A percentile compares a stretch with the other conserved stretches of the same genome.
These are phyloP conservation scores for Agriopis leucophaearia DNA, from an alignment of 2,888 invertebrate species.

Conservation along the genomic window DNA sequence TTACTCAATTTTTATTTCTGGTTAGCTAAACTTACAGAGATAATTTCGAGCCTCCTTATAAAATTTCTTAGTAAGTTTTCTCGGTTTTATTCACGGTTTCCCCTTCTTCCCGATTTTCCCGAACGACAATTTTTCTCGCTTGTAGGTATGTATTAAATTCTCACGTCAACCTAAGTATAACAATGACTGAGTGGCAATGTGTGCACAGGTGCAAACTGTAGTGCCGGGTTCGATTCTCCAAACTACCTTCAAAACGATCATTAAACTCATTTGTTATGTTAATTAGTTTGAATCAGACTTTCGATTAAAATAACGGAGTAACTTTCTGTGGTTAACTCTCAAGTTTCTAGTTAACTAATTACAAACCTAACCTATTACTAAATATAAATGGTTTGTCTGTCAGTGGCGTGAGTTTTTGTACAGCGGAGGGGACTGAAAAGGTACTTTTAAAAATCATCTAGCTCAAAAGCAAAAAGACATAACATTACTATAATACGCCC, in stretches of 20 bases:
- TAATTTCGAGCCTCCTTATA: too few species aligned
- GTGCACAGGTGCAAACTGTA: conserved; percentile 25
- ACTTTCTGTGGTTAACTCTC: background rate
- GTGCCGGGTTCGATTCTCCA: conserved; percentile 5
- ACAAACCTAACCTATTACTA: background rate
- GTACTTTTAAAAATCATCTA: too few species aligned
- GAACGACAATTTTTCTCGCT: too few species aligned
- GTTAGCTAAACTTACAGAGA: too few species aligned
- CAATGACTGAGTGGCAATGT: conserved; percentile 6
- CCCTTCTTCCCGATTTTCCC: too few species aligned
- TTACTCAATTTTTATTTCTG: too few species aligned
- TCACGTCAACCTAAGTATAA: background rate
- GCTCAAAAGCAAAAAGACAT: too few species aligned
- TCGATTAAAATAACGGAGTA: conserved; percentile 39
- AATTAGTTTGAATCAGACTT: conserved; percentile 42
- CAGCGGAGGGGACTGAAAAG: too few species aligned
- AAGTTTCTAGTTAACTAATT: background rate
- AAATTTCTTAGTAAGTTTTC: too few species aligned
- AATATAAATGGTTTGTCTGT: background rate
- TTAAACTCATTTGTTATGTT: conserved; percentile 32
- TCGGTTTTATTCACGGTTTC: too few species aligned
- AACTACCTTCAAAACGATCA: conserved; percentile 20
- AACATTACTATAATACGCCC: too few species aligned
- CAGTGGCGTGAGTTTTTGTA: too few species aligned
- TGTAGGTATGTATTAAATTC: background rate